Percentiles rank a stretch among this genome's conserved stretches.
These are phyloP conservation scores for Ceyx erithaca DNA, from an alignment of 2,797 vertebrate species.

Conservation along the genomic window DNA sequence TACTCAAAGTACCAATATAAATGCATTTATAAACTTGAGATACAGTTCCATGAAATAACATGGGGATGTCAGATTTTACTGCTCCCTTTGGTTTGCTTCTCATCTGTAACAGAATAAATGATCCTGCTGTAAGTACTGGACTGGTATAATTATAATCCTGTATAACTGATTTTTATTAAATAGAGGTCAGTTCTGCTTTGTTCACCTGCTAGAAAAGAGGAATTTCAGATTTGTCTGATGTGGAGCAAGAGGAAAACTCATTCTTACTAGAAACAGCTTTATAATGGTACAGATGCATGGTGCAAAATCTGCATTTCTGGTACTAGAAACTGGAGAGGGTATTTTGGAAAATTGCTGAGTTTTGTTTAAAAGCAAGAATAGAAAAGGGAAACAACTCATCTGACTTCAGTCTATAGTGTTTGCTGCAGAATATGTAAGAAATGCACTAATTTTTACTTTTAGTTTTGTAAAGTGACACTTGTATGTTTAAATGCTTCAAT, in stretches of 20 bases:
- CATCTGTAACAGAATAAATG: background rate
- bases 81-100: background rate
- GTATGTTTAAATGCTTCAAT: too few relatives aligned
- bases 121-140: background rate
- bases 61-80: background rate
- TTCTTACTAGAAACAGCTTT: background rate
- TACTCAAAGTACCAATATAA: background rate
- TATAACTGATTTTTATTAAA: background rate
- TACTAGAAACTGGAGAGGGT: background rate
- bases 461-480: background rate
- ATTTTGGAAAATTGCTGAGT: background rate
- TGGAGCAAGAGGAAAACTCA: background rate
- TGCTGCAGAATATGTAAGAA: background rate
- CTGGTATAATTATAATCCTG: background rate
- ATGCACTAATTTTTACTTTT: background rate
- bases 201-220: background rate
- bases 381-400: background rate
- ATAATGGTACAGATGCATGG: background rate
- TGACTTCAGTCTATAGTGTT: background rate
- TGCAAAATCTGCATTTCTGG: background rate
- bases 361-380: background rate
- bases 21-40: background rate
- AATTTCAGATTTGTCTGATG: background rate
- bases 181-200: background rate
- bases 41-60: background rate